Conservation (phyloP, 2,888 invertebrate genomes). For the Linnaemya vulpina region DNA sequence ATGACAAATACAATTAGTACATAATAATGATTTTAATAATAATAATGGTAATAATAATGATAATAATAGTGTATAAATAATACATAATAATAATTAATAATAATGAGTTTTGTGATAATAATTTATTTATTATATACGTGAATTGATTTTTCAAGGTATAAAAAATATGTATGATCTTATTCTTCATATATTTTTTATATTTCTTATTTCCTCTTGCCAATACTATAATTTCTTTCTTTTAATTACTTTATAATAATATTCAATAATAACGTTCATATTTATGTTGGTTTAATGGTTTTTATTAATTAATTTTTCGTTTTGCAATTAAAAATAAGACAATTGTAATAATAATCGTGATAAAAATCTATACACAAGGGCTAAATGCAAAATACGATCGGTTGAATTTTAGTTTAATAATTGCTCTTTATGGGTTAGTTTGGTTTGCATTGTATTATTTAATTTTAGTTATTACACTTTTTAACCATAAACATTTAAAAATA, state of each 20-base stretch:
- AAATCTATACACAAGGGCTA: constrained; percentile 72
- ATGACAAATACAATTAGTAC: constrained; percentile 60
- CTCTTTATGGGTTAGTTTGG: constrained; percentile 71
- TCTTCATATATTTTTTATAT: constrained; percentile 50
- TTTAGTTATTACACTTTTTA: constrained; percentile 65
- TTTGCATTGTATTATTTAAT: constrained; percentile 43
- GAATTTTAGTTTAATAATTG: constrained; percentile 74
- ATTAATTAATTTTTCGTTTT: constrained; percentile 26
- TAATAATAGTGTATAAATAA: constrained; percentile 67
- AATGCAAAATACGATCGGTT: constrained; percentile 73
- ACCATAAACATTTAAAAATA: constrained; percentile 78
- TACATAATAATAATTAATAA: constrained; percentile 66
- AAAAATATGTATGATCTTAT: constrained; percentile 72
- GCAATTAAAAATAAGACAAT: constrained; percentile 52
- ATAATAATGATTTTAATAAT: constrained; percentile 59
- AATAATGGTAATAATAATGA: constrained; percentile 68
- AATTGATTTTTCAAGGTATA: constrained; percentile 73
- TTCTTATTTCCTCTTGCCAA: constrained; percentile 55
- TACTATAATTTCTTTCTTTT: constrained; percentile 56
- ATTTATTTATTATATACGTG: constrained; percentile 65
- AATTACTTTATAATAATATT: constrained; percentile 60
- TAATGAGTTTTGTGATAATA: constrained; percentile 62
- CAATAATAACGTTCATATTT: constrained; percentile 72
- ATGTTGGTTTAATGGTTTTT: constrained; percentile 46
- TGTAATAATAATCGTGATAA: constrained; percentile 56